Base-by-base conservation (phyloP, 2,888 invertebrate species). In the Lasioglossum oenotherae region DNA sequence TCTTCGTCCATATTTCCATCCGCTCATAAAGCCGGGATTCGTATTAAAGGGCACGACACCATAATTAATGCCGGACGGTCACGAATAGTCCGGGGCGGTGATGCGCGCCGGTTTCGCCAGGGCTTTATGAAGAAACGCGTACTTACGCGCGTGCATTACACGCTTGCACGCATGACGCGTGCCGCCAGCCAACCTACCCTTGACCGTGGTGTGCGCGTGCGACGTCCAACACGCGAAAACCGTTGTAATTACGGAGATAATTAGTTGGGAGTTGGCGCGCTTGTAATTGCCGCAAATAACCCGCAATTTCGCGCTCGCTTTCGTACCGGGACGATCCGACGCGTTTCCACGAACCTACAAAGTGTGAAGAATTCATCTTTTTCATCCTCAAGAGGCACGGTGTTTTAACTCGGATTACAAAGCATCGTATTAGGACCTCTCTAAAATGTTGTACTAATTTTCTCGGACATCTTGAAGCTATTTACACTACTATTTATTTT, bases 61-160 rank as follows among this genome's bases (percentile, higher is more conserved):
- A 83, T 91, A 92, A 91, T 91, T 91, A 92, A 91, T 92, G 90
- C 82, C 79, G 69, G 75, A 53, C 78, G 79, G 92, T 91, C 91
- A 91, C 91, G 91, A 88, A 82, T 31, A 85, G 85, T 71, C 81
- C 72, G 71, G 8, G n/a, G 78, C 69, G 81, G 49, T 74, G 86
- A 85, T 74, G 79, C 78, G 80, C 41, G 23, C 83, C 69, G 84
- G 78, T 60, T n/a, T 80, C 82, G 84, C 78, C 35, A 4, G 69
- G 82, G 81, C 85, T 84, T 84, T 76, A 74, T 72, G 72, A 77
- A 84, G 88, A 84, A 71, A 87, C 74, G 72, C 57, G 49, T 41
- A n/a, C 57, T 67, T 67, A 38, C 53, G 67, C 60, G 79, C 80
- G 49, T 73, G 41, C 79, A 75, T 71, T 78, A 71, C 78, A 72